Conservation (phyloP, 2,797 vertebrate species). For the Peromyscus eremicus region DNA sequence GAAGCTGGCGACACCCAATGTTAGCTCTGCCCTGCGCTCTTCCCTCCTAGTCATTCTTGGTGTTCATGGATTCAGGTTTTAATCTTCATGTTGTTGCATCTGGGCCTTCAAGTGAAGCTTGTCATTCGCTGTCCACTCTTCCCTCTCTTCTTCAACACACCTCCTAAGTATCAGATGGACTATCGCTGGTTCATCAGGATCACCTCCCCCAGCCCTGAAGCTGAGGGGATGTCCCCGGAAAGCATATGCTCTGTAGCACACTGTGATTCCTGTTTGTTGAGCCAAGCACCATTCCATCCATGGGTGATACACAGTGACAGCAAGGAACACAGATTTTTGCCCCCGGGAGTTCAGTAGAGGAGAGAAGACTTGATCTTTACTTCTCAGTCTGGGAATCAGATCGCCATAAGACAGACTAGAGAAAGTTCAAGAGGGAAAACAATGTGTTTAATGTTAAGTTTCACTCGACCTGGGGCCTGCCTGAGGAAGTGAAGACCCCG, state of each 20-base stretch:
- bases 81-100: not conserved
- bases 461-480: not conserved
- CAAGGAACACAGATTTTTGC: not conserved
- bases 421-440: not conserved
- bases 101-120: not conserved
- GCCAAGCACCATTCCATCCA: not conserved
- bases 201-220: not conserved
- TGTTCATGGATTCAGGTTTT: not conserved
- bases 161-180: not conserved
- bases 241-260: not conserved
- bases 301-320: not conserved
- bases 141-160: not conserved
- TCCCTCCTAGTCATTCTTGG: not conserved
- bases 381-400: not conserved
- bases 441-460: not conserved
- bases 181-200: not conserved
- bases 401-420: not conserved
- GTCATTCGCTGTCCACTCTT: not conserved
- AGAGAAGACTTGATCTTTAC: not conserved
- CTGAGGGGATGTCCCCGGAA: not conserved
- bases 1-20: not conserved
- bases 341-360: not conserved
- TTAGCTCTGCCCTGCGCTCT: not conserved
- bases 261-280: not conserved
- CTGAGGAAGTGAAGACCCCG: not conserved